These are phyloP conservation scores for Gadus chalcogrammus DNA, from an alignment of 2,113 vertebrate species.

Conservation along the genomic window DNA sequence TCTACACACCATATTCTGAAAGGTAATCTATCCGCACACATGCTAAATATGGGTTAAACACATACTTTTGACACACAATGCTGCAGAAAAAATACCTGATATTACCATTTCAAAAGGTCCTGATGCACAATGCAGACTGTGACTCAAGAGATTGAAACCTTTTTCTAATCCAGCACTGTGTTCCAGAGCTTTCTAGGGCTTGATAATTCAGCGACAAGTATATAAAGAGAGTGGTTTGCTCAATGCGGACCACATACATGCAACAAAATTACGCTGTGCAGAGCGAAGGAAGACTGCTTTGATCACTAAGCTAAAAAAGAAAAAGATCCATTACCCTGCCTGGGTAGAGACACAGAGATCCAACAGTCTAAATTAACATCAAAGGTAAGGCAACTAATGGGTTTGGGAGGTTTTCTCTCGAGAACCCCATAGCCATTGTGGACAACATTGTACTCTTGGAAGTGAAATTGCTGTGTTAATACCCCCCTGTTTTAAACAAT, in stretches of 20 bases:
- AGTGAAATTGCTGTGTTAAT: constrained; percentile 24
- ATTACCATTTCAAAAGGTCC: no score
- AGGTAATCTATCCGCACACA: no score
- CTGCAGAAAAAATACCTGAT: no score
- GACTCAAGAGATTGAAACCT: no score
- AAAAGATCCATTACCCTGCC: constrained; percentile 43
- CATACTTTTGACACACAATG: no score
- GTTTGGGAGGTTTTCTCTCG: constrained; percentile 24
- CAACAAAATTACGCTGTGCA: constrained; percentile 34
- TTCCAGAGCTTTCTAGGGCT: no score
- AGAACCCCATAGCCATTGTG: not conserved
- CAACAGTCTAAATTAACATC: constrained; percentile 58
- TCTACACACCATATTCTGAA: no score
- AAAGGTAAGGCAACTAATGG: constrained; percentile 50
- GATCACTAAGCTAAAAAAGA: constrained; percentile 49
- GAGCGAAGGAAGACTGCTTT: constrained; percentile 46
- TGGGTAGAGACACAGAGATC: constrained; percentile 48
- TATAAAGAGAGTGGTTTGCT: constrained; percentile 39
- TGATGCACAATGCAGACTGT: no score
- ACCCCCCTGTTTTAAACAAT: constrained; percentile 34
- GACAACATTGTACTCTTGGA: constrained; percentile 9
- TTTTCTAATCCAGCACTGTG: no score
- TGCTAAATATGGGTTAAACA: no score
- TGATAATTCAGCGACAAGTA: not conserved
- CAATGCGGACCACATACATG: constrained; percentile 38